Base-by-base conservation (phyloP, 2,797 vertebrate genomes). In the Cephalopachus bancanus region DNA sequence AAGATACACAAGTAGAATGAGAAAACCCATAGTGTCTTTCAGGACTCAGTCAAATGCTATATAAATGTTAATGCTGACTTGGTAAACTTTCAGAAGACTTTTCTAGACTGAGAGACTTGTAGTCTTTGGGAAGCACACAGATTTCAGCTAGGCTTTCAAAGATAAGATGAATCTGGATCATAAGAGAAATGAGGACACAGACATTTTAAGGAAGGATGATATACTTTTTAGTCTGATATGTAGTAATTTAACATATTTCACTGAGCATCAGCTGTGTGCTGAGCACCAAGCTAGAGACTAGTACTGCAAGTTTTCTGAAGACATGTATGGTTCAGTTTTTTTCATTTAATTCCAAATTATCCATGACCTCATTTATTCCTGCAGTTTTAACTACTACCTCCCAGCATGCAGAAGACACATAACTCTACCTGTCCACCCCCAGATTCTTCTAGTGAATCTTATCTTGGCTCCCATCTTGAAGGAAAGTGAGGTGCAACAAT, bases 391-490 rank as follows among this genome's bases (percentile, higher is more conserved):
- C 65, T 85, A 96, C 72, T 96, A 93, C 64, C 53, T 93, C 64
- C 67, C 51, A 75, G 24, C 84, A 87, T 44, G 44, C 59, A 91
- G 37, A 92, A 96, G 55, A 69, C 59, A 92, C 55, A 64, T 37
- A 92, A n/a, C 37, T 96, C 92, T 85, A 94, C 94, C 92, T 97
- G 72, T 90, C 93, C 67, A 96, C 93, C 86, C 89, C 59, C 89
- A 96, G 60, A 83, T 91, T 90, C 72, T 87, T 75, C 91, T 65
- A 94, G 60, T 72, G 75, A 84, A 57, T 83, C 84, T 95, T 93
- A 97, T 95, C 71, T 95, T 85, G 83, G 76, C 67, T 97, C 59
- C 92, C 33, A n/a, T 95, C 44, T 71, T 86, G 53, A 69, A 20
- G 9, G 28, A 96, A 93, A 90, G 55, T 71, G 69, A 92, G 24